Evolutionary conservation across 1,140 invertebrate genomes (phyloP).

Genomic region (Oncopodura yosiiana): DNA sequence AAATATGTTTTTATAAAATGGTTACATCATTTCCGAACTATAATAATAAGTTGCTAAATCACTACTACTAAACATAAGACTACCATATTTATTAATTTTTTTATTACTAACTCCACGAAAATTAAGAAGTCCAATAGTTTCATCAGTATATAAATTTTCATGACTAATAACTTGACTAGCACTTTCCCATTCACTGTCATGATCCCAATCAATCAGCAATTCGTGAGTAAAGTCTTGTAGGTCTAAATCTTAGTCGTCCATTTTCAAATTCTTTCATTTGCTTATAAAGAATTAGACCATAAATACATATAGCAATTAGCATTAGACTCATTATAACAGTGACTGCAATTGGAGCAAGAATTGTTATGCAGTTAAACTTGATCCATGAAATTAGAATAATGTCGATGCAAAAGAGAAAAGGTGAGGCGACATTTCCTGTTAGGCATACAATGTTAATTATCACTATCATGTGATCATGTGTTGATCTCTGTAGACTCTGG

Average conservation of each 20-base stretch:
- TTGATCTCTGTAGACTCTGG: not conserved
- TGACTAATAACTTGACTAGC: too few species aligned
- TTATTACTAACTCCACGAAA: too few species aligned
- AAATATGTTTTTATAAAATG: too few species aligned
- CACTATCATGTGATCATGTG: conserved; percentile 24
- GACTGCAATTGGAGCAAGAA: conserved; percentile 20
- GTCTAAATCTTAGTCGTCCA: conserved; percentile 1
- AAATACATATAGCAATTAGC: conserved; percentile 7
- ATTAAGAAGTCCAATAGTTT: too few species aligned
- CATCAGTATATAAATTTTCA: too few species aligned
- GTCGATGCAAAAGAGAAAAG: conserved; percentile 24
- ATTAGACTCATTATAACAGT: conserved; percentile 14
- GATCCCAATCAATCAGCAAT: conserved; percentile 18
- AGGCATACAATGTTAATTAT: conserved; percentile 23
- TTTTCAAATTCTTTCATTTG: conserved; percentile 1
- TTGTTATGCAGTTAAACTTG: conserved; percentile 11
- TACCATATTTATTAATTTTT: too few species aligned
- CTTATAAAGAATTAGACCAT: conserved; percentile 15
- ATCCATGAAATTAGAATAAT: conserved; percentile 27
- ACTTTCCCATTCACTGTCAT: conserved; percentile 2
- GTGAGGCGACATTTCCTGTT: not conserved
- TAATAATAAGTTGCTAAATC: too few species aligned
- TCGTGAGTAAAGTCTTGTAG: conserved; percentile 18
- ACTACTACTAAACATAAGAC: too few species aligned
- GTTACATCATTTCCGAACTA: too few species aligned